Conservation (phyloP, 2,113 vertebrate genomes). For the Motacilla alba region DNA sequence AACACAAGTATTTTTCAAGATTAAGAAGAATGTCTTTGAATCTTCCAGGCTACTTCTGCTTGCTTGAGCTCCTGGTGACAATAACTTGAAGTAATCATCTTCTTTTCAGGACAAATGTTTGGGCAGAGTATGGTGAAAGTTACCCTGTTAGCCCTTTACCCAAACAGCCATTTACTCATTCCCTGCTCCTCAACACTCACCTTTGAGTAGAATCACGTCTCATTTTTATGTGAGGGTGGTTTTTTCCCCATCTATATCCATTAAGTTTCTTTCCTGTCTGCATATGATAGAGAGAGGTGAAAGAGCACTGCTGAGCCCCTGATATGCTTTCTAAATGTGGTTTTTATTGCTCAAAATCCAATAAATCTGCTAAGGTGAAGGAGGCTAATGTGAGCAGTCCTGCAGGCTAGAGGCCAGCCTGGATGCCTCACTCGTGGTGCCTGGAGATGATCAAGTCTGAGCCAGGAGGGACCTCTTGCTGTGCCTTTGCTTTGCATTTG, state of each 20-base stretch:
- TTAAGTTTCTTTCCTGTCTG: conserved; percentile 23
- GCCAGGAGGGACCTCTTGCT: not conserved
- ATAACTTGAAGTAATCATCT: not conserved
- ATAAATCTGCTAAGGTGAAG: conserved; percentile 2
- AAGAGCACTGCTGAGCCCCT: conserved; percentile 8
- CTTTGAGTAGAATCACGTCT: not conserved
- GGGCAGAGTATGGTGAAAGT: not conserved
- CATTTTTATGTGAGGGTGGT: not conserved
- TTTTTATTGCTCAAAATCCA: conserved; percentile 42
- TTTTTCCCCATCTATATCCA: not conserved
- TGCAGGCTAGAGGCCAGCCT: not conserved
- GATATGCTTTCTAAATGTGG: conserved; percentile 6
- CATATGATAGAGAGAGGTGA: not conserved
- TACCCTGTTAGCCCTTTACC: not conserved
- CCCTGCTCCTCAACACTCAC: not conserved
- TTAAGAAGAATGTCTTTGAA: not conserved
- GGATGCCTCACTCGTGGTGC: not conserved
- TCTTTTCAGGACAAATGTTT: not conserved
- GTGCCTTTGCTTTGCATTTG: not conserved
- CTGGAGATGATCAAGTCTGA: fast-evolving
- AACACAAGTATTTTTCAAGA: not conserved
- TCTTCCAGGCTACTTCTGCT: not conserved
- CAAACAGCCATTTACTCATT: not conserved
- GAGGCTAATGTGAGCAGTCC: not conserved
- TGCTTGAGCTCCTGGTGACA: not conserved